Base-by-base conservation (phyloP, 2,113 vertebrate species). In the Neotoma lepida region DNA sequence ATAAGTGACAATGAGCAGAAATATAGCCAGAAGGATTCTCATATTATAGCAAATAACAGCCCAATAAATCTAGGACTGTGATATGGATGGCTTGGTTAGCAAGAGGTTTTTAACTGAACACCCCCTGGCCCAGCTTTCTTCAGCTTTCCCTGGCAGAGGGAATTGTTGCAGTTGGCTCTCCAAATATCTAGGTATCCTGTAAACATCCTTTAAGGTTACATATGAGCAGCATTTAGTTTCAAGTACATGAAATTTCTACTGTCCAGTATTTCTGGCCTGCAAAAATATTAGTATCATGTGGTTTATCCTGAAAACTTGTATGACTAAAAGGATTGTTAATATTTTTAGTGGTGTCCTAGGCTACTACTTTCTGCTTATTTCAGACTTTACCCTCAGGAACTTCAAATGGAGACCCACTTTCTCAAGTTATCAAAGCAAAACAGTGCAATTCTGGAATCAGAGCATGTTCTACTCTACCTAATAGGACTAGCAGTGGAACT, bases 241-340 rank as follows among this genome's bases (percentile, higher is more conserved):
- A 92, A 92, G 41, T 15, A 30, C 33, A 24, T 33, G 4, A 63
- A 88, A 93, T 56, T 46, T n/a, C 46, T 88, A 24, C 70, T 51
- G 2, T 63, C 90, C n/a, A 81, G 63, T 91, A 33, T 76, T 92
- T 94, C 88, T 89, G 51, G 18, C 54, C 80, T 54, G 30, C 30
- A 63, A 44, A 97, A 91, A n/a, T 51, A 70, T 51, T 35, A 66
- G 1, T 2, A 33, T 64, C 76, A 17, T 20, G 15, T 56, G 17
- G 24, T 56, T 85, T 6, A 56, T 87, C 3, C 64, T 71, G 70
- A 70, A 22, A 74, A 44, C 33, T 33, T 88, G 9, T 33, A 54
- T 80, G 49, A 41, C 24, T 71, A 44, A 74, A 77, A 76, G 26
- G 56, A 78, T 68, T 74, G 41, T 15, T 41, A 14, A 73, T n/a